phyloP scores from a whole-genome alignment of 2,797 vertebrate species.

The Leptoclinus maculatus region DNA sequence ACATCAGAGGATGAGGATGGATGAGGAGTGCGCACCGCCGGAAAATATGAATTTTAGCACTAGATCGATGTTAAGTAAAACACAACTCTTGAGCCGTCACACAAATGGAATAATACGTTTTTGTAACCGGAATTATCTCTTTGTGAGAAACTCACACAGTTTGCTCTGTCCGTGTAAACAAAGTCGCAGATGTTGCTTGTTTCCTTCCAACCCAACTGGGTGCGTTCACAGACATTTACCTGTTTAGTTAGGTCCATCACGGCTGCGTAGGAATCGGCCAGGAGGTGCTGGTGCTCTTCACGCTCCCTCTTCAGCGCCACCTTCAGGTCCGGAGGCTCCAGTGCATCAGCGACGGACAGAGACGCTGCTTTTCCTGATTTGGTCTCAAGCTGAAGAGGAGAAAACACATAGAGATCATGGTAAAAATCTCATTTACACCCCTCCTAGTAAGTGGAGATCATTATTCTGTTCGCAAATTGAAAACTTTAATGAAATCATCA shows the following conservation, averaged over 20 bases:
- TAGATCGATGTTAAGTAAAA: background rate
- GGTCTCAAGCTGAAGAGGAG: conserved; percentile 86
- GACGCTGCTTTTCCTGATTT: conserved; percentile 86
- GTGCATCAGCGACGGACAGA: conserved; percentile 76
- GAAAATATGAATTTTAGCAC: background rate
- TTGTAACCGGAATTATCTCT: background rate
- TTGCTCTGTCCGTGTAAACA: background rate
- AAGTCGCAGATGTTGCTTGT: background rate
- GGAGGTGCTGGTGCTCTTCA: conserved; percentile 95
- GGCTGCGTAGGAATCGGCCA: conserved; percentile 95
- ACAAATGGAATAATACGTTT: background rate
- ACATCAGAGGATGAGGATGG: conserved; percentile 10
- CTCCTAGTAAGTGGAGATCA: no score
- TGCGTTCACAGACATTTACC: conserved; percentile 41
- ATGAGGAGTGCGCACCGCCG: background rate
- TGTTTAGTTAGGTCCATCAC: conserved; percentile 98
- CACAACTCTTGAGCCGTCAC: background rate
- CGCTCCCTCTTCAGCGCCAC: conserved; percentile 91
- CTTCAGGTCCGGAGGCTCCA: conserved; percentile 90
- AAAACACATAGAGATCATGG: background rate
- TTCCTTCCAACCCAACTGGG: background rate
- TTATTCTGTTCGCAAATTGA: background rate
- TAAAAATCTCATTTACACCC: background rate
- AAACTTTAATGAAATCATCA: no score
- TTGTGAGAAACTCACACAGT: background rate